These are phyloP conservation scores for Creontiades dilutus DNA, from an alignment of 2,888 invertebrate genomes.

Conservation along the genomic window DNA sequence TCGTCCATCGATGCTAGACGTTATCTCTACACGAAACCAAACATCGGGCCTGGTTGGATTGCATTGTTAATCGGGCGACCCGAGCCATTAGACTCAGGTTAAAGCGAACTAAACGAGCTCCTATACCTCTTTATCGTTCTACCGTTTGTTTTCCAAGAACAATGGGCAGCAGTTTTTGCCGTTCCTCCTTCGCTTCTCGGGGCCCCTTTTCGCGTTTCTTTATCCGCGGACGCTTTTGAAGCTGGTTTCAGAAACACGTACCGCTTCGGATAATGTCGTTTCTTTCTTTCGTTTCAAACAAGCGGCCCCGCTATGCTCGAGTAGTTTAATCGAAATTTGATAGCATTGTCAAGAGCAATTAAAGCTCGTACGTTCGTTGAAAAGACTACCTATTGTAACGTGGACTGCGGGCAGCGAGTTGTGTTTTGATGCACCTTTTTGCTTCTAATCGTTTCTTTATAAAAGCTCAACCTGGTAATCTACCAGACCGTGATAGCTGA, in stretches of 20 bases:
- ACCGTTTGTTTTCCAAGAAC: slow-evolving; percentile 56
- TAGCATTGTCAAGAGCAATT: not conserved
- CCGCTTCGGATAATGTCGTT: slow-evolving; percentile 30
- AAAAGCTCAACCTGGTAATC: too few relatives aligned
- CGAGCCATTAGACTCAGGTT: slow-evolving; percentile 49
- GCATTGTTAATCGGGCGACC: slow-evolving; percentile 22
- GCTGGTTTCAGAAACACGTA: slow-evolving; percentile 35
- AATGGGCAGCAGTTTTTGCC: slow-evolving; percentile 44
- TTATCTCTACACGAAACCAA: not conserved
- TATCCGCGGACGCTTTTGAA: not conserved
- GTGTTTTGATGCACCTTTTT: too few relatives aligned
- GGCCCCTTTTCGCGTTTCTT: slow-evolving; percentile 10
- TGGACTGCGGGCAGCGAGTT: too few relatives aligned
- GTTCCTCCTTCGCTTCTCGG: not conserved
- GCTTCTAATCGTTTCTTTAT: too few relatives aligned
- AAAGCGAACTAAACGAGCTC: slow-evolving; percentile 38
- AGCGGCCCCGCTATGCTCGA: not conserved
- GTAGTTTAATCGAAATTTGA: not conserved
- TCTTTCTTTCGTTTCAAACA: not conserved
- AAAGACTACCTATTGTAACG: too few relatives aligned
- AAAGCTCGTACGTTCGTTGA: not conserved
- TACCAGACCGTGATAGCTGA: too few relatives aligned
- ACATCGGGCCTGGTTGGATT: not conserved
- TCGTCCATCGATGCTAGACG: not conserved
- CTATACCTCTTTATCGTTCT: slow-evolving; percentile 48